Conservation (phyloP, 2,113 vertebrate species). For the Lagopus leucura region DNA sequence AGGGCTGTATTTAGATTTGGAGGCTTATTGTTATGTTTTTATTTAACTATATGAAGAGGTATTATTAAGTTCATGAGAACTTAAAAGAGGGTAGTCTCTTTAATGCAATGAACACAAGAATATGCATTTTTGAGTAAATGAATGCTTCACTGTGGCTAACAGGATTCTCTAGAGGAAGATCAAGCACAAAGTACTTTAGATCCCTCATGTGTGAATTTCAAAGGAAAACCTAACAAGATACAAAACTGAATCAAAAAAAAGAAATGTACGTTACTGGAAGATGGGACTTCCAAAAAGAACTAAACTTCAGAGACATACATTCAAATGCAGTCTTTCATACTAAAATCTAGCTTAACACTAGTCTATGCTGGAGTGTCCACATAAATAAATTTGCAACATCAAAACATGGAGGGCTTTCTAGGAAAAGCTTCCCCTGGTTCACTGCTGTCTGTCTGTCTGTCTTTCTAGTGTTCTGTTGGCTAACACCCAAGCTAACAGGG, state of each 20-base stretch:
- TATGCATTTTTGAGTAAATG: not conserved
- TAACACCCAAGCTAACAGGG: not conserved
- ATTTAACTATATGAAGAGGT: not conserved
- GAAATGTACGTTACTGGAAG: not conserved
- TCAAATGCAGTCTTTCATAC: not conserved
- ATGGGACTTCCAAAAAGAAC: not conserved
- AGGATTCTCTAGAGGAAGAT: not conserved
- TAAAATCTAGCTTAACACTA: not conserved
- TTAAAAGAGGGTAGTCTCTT: not conserved
- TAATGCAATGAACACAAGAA: not conserved
- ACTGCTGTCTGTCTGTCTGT: not conserved
- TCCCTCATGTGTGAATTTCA: not conserved
- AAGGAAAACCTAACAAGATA: not conserved
- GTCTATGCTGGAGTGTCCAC: not conserved
- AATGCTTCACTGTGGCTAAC: not conserved
- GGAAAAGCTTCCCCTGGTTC: not conserved
- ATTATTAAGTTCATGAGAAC: not conserved
- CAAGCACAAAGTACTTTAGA: not conserved
- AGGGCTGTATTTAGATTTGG: not conserved
- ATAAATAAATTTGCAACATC: not conserved
- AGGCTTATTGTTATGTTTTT: not conserved
- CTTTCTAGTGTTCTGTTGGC: not conserved
- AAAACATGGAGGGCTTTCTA: accelerated
- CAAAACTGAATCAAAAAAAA: not conserved
- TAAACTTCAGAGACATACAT: not conserved